These are phyloP conservation scores for Puma concolor DNA, from an alignment of 2,113 vertebrate genomes.

Conservation along the genomic window DNA sequence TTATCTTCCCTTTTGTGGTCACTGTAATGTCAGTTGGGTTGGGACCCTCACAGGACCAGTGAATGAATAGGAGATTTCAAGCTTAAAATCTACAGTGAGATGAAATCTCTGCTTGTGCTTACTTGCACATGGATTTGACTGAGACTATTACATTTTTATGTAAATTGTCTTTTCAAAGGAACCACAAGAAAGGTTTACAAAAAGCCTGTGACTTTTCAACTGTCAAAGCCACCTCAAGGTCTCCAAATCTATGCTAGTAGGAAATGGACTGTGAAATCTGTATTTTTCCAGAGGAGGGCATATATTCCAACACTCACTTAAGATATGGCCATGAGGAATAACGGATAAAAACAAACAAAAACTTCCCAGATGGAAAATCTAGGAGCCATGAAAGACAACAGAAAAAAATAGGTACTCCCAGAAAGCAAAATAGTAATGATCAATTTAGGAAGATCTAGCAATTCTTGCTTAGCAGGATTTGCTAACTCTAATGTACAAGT, in stretches of 20 bases:
- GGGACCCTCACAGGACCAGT: neutral
- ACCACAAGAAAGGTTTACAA: neutral
- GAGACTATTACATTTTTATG: neutral
- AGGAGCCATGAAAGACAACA: neutral
- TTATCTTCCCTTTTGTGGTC: slow-evolving; percentile 4
- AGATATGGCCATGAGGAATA: neutral
- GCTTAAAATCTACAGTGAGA: neutral
- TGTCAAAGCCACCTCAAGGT: neutral
- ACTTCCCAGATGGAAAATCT: neutral
- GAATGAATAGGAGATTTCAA: neutral
- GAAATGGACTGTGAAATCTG: slow-evolving; percentile 6
- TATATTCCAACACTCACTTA: neutral
- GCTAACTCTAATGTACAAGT: neutral
- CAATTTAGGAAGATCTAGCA: neutral
- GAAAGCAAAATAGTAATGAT: neutral
- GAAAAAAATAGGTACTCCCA: neutral
- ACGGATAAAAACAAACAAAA: neutral
- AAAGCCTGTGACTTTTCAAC: neutral
- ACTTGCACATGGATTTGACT: neutral
- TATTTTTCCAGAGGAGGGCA: neutral
- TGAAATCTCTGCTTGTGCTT: neutral
- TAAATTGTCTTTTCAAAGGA: slow-evolving; percentile 22
- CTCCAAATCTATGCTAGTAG: neutral
- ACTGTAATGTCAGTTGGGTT: neutral
- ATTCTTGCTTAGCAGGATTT: neutral